phyloP scores from a whole-genome alignment of 2,113 vertebrate genomes.

The Cacatua alba region DNA sequence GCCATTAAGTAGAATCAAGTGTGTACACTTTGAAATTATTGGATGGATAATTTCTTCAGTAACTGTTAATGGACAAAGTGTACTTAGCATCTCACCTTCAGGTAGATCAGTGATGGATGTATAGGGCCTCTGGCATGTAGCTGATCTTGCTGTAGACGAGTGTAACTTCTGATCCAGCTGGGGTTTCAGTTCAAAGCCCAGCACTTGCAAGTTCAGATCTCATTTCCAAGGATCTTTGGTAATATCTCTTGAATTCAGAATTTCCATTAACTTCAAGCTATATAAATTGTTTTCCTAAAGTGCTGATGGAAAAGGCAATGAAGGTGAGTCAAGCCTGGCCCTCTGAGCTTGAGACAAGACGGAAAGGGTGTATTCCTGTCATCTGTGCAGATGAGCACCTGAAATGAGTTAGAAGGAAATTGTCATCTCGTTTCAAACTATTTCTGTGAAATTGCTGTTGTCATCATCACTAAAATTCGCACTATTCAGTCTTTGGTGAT shows the following conservation, averaged over 20 bases:
- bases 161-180: neutral
- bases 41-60: neutral
- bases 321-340: neutral
- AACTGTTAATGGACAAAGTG: neutral
- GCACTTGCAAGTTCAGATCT: neutral
- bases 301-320: neutral
- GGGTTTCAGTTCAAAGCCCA: neutral
- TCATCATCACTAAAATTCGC: neutral
- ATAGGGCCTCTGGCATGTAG: rapidly evolving
- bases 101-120: neutral
- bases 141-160: neutral
- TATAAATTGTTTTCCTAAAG: neutral
- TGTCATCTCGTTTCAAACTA: rapidly evolving
- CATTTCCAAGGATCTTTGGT: neutral
- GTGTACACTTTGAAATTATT: neutral
- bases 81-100: neutral
- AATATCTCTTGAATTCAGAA: neutral
- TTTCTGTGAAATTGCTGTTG: neutral
- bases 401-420: neutral
- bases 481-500: neutral
- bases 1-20: neutral
- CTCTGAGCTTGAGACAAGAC: neutral
- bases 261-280: neutral
- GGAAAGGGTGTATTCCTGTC: neutral
- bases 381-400: neutral